Base-by-base conservation (phyloP, 2,888 invertebrate genomes). In the Osedax frankpressi region DNA sequence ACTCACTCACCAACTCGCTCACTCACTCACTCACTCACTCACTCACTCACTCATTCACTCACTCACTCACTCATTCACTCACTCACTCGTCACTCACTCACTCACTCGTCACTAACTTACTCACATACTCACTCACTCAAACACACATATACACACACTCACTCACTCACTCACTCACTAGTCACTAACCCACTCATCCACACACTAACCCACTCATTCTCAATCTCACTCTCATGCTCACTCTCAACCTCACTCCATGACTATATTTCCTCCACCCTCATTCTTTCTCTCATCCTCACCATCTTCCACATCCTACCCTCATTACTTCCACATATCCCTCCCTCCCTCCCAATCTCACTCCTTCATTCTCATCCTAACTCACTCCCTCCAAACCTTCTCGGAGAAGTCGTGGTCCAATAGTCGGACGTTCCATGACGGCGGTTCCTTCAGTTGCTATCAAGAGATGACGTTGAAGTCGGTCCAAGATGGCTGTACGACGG, bases 401-500 rank as follows among this genome's bases (percentile, higher is more conserved):
- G 44, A 44, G 6, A 44, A 44, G 44, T 44, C 44, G 44, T 11
- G 44, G 44, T 44, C 44, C 44, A 19, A 44, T 44, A 44, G 44
- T 44, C 11, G 44, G 44, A 44, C 44, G 44, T 44, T 44, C 44
- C 44, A 44, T 6, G 19, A 44, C 19, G 19, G 44, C 44, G 44
- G 44, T 44, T 11, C 44, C 44, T 19, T 44, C 44, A 19, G 44
- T 44, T 6, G 44, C 44, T 6, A 44, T 44, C 44, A 44, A 11
- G 44, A 44, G 44, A 19, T 44, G 44, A 11, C 44, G 6, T 19
- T 44, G 44, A 59, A 76, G 73, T 1, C 76, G 73, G 60, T 72
- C 30, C 26, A 76, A 62, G 24, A 73, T 71, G 3, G 76, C 65
- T 1, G 76, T 68, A 3, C 76, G 59, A 26, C 71, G 29, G n/a